Evolutionary conservation across 2,113 vertebrate species (phyloP), one percentile per base, ranked within the genome.

Genomic region (Bombycilla garrulus): DNA sequence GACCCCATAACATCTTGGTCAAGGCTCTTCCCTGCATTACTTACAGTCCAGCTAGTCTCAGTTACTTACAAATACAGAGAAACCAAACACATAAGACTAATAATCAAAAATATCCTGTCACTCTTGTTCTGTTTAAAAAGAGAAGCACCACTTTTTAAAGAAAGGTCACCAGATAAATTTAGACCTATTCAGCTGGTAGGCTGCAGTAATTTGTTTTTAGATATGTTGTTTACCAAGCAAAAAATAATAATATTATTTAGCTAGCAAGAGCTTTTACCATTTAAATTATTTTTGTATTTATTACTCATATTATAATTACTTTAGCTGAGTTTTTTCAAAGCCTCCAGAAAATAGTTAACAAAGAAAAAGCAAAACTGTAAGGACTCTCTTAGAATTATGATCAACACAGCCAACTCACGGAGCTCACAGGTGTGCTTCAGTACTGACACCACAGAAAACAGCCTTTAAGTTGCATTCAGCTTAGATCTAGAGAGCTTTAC

Each of bases 111-210:
- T 66, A 28, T 3, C 36, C 54, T 45, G 53, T 58, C 48, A 44
- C 25, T 83, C 69, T 24, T 74, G 54, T 31, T 58, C 53, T 73
- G 60, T 77, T 86, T 86, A 85, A 95, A 93, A 93, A 54, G 42
- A 86, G 47, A 90, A 86, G 64, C 56, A 88, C 0, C 44, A 35
- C 64, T 92, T 93, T 80, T 81, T 54, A 92, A 66, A 92, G 62
- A 80, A 95, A 88, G 85, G 67, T 96, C 88, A 86, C 35, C 48
- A 73, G 76, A 90, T 90, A 94, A 94, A 93, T 92, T 92, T 86
- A 96, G 92, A 94, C 64, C 67, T 90, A 60, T 66, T 79, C 33
- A 13, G 28, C n/a, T 78, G 67, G 44, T 28, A 86, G 56, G n/a
- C 53, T 78, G 44, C 23, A 44, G 38, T 29, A 71, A 61, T 54